Evolutionary conservation across 2,888 invertebrate genomes (phyloP).

Genomic region (Pecten maximus): DNA sequence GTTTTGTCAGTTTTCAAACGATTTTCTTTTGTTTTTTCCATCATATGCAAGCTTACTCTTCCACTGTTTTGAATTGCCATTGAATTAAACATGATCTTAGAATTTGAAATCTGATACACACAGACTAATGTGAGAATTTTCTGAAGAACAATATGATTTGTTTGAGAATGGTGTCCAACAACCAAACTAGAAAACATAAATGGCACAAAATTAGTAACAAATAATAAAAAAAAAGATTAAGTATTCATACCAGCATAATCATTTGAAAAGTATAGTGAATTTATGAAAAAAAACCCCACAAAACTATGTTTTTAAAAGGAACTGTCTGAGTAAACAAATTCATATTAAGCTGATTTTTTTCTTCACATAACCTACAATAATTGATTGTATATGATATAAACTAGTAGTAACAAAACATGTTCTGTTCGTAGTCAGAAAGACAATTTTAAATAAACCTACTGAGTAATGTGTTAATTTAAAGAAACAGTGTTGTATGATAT

Average conservation of each 20-base stretch:
- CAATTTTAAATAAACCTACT: too few relatives aligned
- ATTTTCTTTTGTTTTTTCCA: too few relatives aligned
- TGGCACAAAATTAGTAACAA: neutral
- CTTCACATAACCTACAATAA: neutral
- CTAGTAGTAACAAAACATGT: too few relatives aligned
- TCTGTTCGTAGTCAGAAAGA: too few relatives aligned
- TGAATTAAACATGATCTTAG: neutral
- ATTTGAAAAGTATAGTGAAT: neutral
- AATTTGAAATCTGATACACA: neutral
- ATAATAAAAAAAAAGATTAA: neutral
- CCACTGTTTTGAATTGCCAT: neutral
- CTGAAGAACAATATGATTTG: neutral
- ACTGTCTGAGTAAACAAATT: too few relatives aligned
- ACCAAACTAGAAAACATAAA: neutral
- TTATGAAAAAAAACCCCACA: too few relatives aligned
- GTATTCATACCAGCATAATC: neutral
- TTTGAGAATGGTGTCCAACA: neutral
- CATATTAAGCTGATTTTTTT: too few relatives aligned
- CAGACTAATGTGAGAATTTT: neutral
- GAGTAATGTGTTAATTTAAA: too few relatives aligned
- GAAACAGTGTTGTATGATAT: too few relatives aligned
- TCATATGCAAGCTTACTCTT: too few relatives aligned
- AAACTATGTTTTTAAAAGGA: too few relatives aligned
- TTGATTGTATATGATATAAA: neutral
- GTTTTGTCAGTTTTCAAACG: neutral